Evolutionary conservation across 1,140 invertebrate species (phyloP).

Genomic region (Drosophila tropicalis): DNA sequence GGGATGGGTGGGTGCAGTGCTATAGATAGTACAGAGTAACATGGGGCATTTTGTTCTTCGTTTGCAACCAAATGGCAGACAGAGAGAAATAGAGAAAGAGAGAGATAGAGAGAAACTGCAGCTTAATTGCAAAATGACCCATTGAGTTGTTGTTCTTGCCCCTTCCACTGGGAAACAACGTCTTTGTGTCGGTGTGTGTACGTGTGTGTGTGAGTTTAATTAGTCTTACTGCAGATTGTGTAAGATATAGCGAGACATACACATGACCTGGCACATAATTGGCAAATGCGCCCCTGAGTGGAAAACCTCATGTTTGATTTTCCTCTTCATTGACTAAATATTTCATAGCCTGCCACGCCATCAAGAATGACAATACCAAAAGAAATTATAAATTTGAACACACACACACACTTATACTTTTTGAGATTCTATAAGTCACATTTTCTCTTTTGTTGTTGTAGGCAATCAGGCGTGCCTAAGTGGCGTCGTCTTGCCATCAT

Average conservation of each 20-base stretch:
- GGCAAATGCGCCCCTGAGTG: constrained; percentile 42
- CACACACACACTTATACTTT: constrained; percentile 18
- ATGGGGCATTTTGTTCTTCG: background rate
- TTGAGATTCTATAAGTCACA: constrained; percentile 32
- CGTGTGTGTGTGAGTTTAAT: constrained; percentile 60
- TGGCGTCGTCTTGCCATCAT: constrained; percentile 47
- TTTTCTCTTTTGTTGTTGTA: constrained; percentile 36
- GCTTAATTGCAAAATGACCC: constrained; percentile 78
- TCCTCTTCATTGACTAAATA: constrained; percentile 71
- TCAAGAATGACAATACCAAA: constrained; percentile 36
- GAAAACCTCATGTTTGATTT: constrained; percentile 67
- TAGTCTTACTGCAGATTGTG: constrained; percentile 65
- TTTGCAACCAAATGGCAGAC: too few relatives aligned
- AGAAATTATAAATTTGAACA: constrained; percentile 57
- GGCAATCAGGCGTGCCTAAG: constrained; percentile 74
- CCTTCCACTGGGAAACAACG: background rate
- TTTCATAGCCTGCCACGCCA: constrained; percentile 39
- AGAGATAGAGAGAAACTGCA: constrained; percentile 43
- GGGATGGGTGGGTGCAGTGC: constrained; percentile 9
- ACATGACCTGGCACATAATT: constrained; percentile 73
- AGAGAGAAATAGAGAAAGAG: constrained; percentile 38
- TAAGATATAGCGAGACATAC: constrained; percentile 44
- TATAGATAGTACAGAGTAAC: constrained; percentile 17
- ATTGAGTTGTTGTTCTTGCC: constrained; percentile 38
- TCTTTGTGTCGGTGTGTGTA: background rate